phyloP scores from a whole-genome alignment of 2,888 invertebrate species.

The Marronus borbonicus region DNA sequence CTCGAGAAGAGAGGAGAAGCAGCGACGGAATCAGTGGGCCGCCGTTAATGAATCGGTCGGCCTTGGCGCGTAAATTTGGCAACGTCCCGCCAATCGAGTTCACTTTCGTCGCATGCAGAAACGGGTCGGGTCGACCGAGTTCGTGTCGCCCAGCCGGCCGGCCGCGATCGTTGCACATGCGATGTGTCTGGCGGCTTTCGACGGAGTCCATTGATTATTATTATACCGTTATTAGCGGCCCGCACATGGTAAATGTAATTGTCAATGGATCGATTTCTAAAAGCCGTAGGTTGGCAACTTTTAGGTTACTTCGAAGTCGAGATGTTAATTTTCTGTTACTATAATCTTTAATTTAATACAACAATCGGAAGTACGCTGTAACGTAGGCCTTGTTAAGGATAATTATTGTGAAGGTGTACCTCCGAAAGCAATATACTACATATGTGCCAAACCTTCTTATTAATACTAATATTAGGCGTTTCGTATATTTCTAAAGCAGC shows the following conservation, averaged over 20 bases:
- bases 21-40: conserved; percentile 48
- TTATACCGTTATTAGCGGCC: conserved; percentile 10
- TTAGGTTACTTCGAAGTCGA: neutral
- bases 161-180: conserved; percentile 12
- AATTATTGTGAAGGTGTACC: too few relatives aligned
- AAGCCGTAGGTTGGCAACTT: conserved; percentile 1
- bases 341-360: neutral
- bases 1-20: conserved; percentile 29
- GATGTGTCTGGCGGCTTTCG: conserved; percentile 40
- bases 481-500: too few relatives aligned
- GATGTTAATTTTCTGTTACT: conserved; percentile 3
- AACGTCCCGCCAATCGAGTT: conserved; percentile 46
- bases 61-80: conserved; percentile 58
- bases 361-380: too few relatives aligned
- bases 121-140: conserved; percentile 27
- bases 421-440: too few relatives aligned
- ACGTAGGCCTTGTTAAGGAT: too few relatives aligned
- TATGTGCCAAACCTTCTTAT: too few relatives aligned
- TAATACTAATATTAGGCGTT: too few relatives aligned
- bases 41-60: conserved; percentile 57
- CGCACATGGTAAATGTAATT: conserved; percentile 32
- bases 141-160: neutral
- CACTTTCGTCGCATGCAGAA: conserved; percentile 42
- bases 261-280: conserved; percentile 31
- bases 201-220: conserved; percentile 14